A percentile compares a stretch with the other conserved stretches of the same genome.
Evolutionary conservation across 2,888 invertebrate species (phyloP).

Genomic region (Drosophila leonis): DNA sequence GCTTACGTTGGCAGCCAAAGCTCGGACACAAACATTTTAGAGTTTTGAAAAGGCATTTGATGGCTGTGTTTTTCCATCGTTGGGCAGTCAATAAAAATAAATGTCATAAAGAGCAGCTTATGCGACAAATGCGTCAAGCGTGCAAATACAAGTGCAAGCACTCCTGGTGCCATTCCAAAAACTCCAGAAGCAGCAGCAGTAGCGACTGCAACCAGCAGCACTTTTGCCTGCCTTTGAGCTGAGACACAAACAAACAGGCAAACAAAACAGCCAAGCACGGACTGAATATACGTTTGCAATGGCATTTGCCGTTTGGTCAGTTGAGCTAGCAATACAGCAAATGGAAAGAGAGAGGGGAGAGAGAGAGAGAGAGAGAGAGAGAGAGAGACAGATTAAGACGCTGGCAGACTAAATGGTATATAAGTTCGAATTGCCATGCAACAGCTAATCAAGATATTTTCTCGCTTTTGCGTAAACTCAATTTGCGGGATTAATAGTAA

Average conservation of each 20-base stretch:
- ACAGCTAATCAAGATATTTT: conserved; percentile 59
- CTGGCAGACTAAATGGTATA: neutral
- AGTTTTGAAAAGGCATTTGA: conserved; percentile 49
- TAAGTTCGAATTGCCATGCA: conserved; percentile 36
- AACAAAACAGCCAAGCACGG: conserved; percentile 15
- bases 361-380: neutral
- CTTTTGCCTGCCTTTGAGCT: conserved; percentile 44
- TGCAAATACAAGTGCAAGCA: conserved; percentile 35
- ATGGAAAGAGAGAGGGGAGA: neutral
- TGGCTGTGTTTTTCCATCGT: conserved; percentile 39
- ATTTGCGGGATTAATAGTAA: conserved; percentile 59
- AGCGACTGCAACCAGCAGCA: conserved; percentile 12
- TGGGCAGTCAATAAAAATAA: conserved; percentile 77
- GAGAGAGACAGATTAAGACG: neutral
- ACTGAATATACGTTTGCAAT: conserved; percentile 7
- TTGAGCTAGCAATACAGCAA: neutral
- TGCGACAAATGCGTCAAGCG: conserved; percentile 55
- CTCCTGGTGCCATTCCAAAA: conserved; percentile 7
- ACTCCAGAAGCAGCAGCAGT: neutral
- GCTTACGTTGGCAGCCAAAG: conserved; percentile 39
- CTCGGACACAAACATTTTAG: conserved; percentile 52
- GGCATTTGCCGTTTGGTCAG: conserved; percentile 45
- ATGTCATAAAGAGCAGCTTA: conserved; percentile 77
- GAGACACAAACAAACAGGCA: conserved; percentile 47
- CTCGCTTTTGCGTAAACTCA: conserved; percentile 59